Evolutionary conservation across 2,888 invertebrate species (phyloP), one percentile per base, ranked within the genome.

Genomic region (Tupiocoris notatus): DNA sequence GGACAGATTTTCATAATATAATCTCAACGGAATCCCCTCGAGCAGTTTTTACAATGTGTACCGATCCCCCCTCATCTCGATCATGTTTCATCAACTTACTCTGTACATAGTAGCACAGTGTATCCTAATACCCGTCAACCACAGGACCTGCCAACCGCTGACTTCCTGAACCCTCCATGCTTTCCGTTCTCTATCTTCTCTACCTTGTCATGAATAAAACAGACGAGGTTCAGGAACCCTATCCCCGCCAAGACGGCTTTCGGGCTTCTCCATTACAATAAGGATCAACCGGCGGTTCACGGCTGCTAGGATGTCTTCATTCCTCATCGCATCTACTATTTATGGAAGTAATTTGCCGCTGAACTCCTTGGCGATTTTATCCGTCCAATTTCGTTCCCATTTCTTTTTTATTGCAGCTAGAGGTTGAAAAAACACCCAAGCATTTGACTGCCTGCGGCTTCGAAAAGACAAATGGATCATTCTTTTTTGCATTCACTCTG

Each of bases 211-310:
- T 39, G 39, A 39, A 39, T 39, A 39, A 39, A 39, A 39, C 39
- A 39, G 39, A 39, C 39, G 39, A 39, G 39, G 39, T 39, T 39
- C 39, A 39, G 39, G 39, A 39, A 39, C 39, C 39, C 12, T 12
- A 3, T 7, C 39, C 39, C 39, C 39, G 12, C 39, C 39, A 39
- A 39, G 39, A 39, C 39, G 3, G 6, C 39, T 39, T 39, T 39
- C 39, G 39, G 39, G 6, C 65, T 20, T 39, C 39, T 65, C 65
- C 65, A 65, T 65, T 65, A 65, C 65, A 65, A 65, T 65, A 65
- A 65, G 65, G 65, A 65, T 65, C 65, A 65, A 65, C 39, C 65
- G 54, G n/a, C 54, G 65, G 25, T 65, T 65, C 65, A 17, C 54
- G 17, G 65, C 54, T 65, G 63, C 23, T 65, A 65, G 65, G 39